Evolutionary conservation across 2,888 invertebrate species (phyloP).

Genomic region (Ochropleura plecta): DNA sequence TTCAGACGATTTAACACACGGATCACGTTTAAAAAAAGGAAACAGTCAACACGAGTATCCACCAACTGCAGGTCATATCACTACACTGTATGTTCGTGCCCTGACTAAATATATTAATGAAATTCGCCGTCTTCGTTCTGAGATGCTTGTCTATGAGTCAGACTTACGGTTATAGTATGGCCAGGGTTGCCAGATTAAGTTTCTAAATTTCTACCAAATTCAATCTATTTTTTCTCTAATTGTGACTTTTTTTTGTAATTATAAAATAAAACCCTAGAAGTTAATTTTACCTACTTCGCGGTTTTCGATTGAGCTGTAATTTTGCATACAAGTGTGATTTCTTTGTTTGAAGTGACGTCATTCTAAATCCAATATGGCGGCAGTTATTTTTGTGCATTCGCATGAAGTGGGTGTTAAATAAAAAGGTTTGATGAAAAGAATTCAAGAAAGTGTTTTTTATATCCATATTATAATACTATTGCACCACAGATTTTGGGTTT

Average conservation of each 20-base stretch:
- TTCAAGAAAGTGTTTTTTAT: too few species aligned
- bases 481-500: too few species aligned
- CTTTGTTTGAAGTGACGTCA: too few species aligned
- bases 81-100: background rate
- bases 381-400: too few species aligned
- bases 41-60: slow-evolving; percentile 58
- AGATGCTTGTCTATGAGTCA: background rate
- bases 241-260: background rate
- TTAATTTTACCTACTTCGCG: too few species aligned
- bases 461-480: too few species aligned
- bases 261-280: too few species aligned
- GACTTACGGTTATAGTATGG: background rate
- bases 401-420: too few species aligned
- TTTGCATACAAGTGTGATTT: too few species aligned
- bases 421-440: too few species aligned
- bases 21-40: slow-evolving; percentile 67
- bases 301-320: too few species aligned
- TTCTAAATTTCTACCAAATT: background rate
- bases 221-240: background rate
- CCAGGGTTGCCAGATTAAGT: background rate
- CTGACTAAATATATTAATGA: background rate
- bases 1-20: slow-evolving; percentile 63
- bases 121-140: background rate
- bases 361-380: too few species aligned
- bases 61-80: background rate